Evolutionary conservation across 2,888 invertebrate species (phyloP).

Genomic region (Carcina quercana): DNA sequence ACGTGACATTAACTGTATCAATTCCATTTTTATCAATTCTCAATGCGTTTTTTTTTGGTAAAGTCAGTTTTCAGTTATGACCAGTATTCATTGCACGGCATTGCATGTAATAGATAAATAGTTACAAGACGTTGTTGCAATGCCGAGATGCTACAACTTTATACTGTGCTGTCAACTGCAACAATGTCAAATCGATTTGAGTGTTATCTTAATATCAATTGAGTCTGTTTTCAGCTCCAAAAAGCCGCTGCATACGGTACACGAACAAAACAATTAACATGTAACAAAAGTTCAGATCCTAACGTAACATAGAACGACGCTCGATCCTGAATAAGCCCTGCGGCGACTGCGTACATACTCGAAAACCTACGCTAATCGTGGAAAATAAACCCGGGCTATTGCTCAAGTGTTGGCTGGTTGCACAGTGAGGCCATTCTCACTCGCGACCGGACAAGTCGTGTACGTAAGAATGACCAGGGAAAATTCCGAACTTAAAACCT

Average conservation of each 20-base stretch:
- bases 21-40: conserved; percentile 6
- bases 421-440: conserved; percentile 16
- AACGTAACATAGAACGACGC: conserved; percentile 65
- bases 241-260: conserved; percentile 38
- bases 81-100: too few species aligned
- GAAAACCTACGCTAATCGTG: conserved; percentile 44
- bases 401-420: conserved; percentile 39
- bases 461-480: conserved; percentile 27
- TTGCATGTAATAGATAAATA: conserved; percentile 8
- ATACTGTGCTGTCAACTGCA: too few species aligned
- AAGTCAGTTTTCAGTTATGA: neutral
- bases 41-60: neutral
- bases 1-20: neutral
- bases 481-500: conserved; percentile 53
- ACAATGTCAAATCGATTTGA: too few species aligned
- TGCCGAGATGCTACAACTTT: too few species aligned
- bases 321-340: conserved; percentile 67
- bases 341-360: conserved; percentile 57
- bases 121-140: too few species aligned
- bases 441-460: too few species aligned
- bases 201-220: conserved; percentile 6
- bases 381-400: conserved; percentile 66
- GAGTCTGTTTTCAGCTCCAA: conserved; percentile 41
- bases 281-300: conserved; percentile 50
- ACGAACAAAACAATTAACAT: conserved; percentile 62